phyloP scores from a whole-genome alignment of 2,113 vertebrate species.

The Dryoscopus gambensis region DNA sequence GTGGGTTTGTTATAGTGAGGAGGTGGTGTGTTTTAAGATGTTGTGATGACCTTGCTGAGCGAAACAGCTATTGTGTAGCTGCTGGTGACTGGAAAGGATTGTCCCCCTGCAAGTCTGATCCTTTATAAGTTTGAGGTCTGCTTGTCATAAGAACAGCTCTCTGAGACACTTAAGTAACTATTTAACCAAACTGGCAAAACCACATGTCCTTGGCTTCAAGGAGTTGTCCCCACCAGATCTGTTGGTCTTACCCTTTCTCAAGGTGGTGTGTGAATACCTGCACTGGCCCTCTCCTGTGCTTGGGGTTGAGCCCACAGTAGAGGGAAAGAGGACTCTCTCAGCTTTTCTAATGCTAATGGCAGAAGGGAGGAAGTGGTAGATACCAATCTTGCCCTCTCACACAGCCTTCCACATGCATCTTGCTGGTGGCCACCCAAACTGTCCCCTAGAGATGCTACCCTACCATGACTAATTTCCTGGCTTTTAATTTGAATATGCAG shows the following conservation, averaged over 20 bases:
- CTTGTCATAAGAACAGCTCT: rapidly evolving
- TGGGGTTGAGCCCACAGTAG: not conserved
- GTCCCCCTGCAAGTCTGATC: not conserved
- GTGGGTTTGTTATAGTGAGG: not conserved
- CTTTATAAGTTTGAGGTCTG: not conserved
- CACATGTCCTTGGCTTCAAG: rapidly evolving
- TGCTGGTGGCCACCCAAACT: not conserved
- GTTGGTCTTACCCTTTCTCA: not conserved
- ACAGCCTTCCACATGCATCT: not conserved
- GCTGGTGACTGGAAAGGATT: not conserved
- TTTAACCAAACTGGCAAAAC: not conserved
- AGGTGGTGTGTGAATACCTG: not conserved
- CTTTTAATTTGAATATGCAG: not conserved
- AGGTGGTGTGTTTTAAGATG: not conserved
- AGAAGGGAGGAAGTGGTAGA: conserved; percentile 31
- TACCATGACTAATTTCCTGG: conserved; percentile 31
- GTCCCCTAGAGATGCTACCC: not conserved
- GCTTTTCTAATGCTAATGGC: not conserved
- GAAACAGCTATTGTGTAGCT: not conserved
- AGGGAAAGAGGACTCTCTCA: not conserved
- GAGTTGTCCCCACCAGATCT: not conserved
- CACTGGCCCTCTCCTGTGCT: not conserved
- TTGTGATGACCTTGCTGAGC: not conserved
- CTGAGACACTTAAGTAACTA: not conserved
- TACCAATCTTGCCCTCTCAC: not conserved